Evolutionary conservation across 1,140 invertebrate species (phyloP).

Genomic region (Trachymyrmex septentrionalis): DNA sequence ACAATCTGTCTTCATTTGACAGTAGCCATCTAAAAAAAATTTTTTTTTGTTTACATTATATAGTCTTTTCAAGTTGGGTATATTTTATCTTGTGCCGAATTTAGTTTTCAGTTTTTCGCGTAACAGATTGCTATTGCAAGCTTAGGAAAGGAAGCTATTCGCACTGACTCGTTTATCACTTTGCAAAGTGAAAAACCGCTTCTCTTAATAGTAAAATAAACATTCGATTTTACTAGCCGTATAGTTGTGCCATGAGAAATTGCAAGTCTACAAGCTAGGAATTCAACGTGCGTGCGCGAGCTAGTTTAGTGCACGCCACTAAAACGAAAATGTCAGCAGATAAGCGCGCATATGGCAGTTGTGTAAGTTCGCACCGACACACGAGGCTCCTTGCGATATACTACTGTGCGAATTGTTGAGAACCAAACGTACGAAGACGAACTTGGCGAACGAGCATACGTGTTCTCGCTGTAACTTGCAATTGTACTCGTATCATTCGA

Average conservation of each 20-base stretch:
- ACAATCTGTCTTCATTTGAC: slow-evolving; percentile 45
- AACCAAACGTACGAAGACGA: slow-evolving; percentile 49
- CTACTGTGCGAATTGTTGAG: slow-evolving; percentile 25
- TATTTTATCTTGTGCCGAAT: slow-evolving; percentile 50
- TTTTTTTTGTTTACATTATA: slow-evolving; percentile 26
- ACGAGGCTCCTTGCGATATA: background rate
- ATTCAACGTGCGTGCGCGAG: slow-evolving; percentile 48
- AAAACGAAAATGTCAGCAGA: slow-evolving; percentile 53
- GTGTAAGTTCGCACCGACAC: slow-evolving; percentile 37
- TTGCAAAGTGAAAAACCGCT: slow-evolving; percentile 20
- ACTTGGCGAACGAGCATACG: slow-evolving; percentile 41
- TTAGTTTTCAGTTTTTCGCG: slow-evolving; percentile 33
- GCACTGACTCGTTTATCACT: slow-evolving; percentile 21
- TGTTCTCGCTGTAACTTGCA: slow-evolving; percentile 34
- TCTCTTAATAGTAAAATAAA: slow-evolving; percentile 35
- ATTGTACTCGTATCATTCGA: slow-evolving; percentile 38
- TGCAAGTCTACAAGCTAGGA: slow-evolving; percentile 29
- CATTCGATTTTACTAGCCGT: slow-evolving; percentile 4
- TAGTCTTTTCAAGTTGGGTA: slow-evolving; percentile 3
- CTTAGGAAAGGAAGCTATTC: background rate
- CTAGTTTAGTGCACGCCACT: slow-evolving; percentile 29
- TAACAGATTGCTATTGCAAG: slow-evolving; percentile 22
- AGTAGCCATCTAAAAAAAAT: background rate
- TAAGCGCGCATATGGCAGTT: slow-evolving; percentile 36
- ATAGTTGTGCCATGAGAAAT: slow-evolving; percentile 40